Conservation (phyloP, 2,113 vertebrate genomes). For the Sterna hirundo region DNA sequence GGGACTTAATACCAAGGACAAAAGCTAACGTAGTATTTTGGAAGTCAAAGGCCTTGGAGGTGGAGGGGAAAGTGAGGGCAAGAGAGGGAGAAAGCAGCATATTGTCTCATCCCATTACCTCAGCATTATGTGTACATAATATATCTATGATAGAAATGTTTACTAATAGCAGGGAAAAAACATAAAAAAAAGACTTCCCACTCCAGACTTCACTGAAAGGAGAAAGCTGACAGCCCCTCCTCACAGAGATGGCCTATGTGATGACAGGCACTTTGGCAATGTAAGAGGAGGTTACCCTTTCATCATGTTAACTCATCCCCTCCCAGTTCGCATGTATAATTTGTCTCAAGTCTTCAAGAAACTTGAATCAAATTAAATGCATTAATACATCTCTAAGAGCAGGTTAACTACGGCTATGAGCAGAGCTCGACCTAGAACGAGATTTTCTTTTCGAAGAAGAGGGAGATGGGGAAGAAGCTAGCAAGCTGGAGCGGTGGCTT, state of each 20-base stretch:
- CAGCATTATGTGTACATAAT: conserved; percentile 64
- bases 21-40: conserved; percentile 64
- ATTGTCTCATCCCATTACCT: conserved; percentile 63
- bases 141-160: conserved; percentile 66
- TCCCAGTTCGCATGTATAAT: conserved; percentile 43
- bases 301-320: conserved; percentile 57
- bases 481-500: conserved; percentile 64
- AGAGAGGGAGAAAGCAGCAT: conserved; percentile 54
- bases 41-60: conserved; percentile 64
- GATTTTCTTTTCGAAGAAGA: conserved; percentile 73
- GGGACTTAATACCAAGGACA: conserved; percentile 59
- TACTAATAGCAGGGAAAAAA: conserved; percentile 60
- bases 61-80: conserved; percentile 38
- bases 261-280: conserved; percentile 72
- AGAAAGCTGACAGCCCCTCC: conserved; percentile 59
- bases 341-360: conserved; percentile 65
- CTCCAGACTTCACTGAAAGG: conserved; percentile 67
- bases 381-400: conserved; percentile 48
- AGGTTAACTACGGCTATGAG: conserved; percentile 73
- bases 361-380: conserved; percentile 63
- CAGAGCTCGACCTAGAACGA: conserved; percentile 73
- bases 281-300: conserved; percentile 65
- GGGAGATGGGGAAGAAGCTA: conserved; percentile 69
- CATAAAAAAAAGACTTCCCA: conserved; percentile 57
- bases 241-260: conserved; percentile 64